Base-by-base conservation (phyloP, 2,797 vertebrate genomes). In the Coranthus polyacanthus region DNA sequence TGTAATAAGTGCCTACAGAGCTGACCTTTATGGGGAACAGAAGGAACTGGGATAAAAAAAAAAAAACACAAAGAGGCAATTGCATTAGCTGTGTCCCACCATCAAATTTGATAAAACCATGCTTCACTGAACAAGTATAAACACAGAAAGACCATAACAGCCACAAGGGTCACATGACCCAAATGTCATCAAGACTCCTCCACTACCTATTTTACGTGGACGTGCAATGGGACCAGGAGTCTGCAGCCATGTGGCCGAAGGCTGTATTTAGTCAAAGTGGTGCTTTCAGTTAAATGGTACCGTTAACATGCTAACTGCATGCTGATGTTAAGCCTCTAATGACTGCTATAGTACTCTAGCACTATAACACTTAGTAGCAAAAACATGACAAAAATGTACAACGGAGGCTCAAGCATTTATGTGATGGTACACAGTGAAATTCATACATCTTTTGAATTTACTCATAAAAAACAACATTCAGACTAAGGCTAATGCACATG, bases 221-320 rank as follows among this genome's bases (percentile, higher is more conserved):
- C 50, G 36, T 18, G 20, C 38, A 38, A 53, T 53, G 34, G 38
- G n/a, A 21, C 32, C 34, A 17, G 51, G 18, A 18, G 32, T 36
- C 15, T 21, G 29, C 29, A 15, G 50, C 49, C 11, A n/a, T 5
- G 4, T 20, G 12, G 22, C 46, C 26, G 3, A 15, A 38, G 9
- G 5, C 49, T 18, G 29, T 17, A 3, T 50, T 51, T 36, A 21
- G 34, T 7, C 13, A 20, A 15, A 54, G 52, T n/a, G 18, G 51
- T 54, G 36, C 36, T 54, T 22, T 21, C 18, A 24, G 52, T 9
- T 39, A 22, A 54, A 54, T 37, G 32, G 18, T 39, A 39, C 11
- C 9, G 20, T 20, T 54, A 38, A 54, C 52, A 54, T 22, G 36
- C 18, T 22, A n/a, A 38, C 22, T 18, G 50, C 37, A 38, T 10